Conservation (phyloP, 2,113 vertebrate species). For the Microtus montanus region DNA sequence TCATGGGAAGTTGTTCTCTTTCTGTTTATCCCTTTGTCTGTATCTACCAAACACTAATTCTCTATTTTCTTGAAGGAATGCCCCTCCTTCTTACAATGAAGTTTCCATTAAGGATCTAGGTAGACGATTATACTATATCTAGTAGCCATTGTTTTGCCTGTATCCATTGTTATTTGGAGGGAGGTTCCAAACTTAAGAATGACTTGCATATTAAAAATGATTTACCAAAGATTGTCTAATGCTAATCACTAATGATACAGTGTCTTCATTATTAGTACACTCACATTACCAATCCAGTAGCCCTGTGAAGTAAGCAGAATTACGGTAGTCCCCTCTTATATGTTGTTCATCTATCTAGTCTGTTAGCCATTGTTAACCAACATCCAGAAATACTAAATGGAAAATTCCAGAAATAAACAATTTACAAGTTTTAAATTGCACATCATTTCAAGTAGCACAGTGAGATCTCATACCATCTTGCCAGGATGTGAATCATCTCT, state of each 20-base stretch:
- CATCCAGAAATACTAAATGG: not conserved
- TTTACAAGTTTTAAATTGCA: not conserved
- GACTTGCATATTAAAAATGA: constrained; percentile 22
- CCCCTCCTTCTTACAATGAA: not conserved
- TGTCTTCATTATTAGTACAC: not conserved
- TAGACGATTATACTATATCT: not conserved
- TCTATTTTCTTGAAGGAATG: not conserved
- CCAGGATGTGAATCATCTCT: not conserved
- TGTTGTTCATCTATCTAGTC: not conserved
- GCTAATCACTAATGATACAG: constrained; percentile 21
- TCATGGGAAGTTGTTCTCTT: not conserved
- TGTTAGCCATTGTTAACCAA: not conserved
- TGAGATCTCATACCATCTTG: not conserved
- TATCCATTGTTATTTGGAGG: not conserved
- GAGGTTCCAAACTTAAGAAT: constrained; percentile 9
- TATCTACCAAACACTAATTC: not conserved
- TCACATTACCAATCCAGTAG: not conserved
- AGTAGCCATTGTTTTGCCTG: not conserved
- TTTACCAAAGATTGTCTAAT: constrained; percentile 11
- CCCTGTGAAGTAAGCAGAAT: not conserved
- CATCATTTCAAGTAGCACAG: not conserved
- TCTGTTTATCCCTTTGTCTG: not conserved
- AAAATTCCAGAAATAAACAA: not conserved
- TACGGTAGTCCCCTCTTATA: not conserved
- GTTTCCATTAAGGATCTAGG: not conserved